Evolutionary conservation across 2,113 vertebrate species (phyloP).

Genomic region (Anser cygnoides): DNA sequence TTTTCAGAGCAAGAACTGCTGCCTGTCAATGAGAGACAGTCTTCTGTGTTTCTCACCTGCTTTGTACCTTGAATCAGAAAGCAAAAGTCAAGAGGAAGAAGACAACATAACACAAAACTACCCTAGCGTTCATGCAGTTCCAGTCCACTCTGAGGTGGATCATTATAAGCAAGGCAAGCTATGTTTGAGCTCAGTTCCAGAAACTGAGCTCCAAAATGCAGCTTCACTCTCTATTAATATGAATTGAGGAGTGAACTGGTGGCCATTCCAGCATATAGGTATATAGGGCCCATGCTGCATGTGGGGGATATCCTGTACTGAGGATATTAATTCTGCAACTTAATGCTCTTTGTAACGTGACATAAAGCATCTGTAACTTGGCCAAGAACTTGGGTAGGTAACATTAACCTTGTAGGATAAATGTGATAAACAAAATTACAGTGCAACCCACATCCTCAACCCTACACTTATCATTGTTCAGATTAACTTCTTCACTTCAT

Average conservation of each 20-base stretch:
- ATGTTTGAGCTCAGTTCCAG: background rate
- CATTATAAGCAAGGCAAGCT: background rate
- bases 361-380: background rate
- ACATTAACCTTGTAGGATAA: background rate
- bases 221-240: background rate
- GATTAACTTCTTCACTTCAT: background rate
- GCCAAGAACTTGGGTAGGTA: background rate
- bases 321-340: background rate
- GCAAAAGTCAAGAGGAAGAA: background rate
- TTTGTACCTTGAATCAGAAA: background rate
- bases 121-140: background rate
- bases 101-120: background rate
- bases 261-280: background rate
- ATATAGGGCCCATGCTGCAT: background rate
- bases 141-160: background rate
- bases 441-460: background rate
- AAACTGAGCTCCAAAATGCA: background rate
- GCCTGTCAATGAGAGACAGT: background rate
- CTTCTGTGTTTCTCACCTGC: background rate
- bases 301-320: background rate
- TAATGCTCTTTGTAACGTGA: background rate
- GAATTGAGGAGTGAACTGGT: background rate
- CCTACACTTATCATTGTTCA: background rate
- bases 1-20: background rate
- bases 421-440: background rate